Conservation (phyloP, 2,888 invertebrate genomes). For the Volucella inflata region DNA sequence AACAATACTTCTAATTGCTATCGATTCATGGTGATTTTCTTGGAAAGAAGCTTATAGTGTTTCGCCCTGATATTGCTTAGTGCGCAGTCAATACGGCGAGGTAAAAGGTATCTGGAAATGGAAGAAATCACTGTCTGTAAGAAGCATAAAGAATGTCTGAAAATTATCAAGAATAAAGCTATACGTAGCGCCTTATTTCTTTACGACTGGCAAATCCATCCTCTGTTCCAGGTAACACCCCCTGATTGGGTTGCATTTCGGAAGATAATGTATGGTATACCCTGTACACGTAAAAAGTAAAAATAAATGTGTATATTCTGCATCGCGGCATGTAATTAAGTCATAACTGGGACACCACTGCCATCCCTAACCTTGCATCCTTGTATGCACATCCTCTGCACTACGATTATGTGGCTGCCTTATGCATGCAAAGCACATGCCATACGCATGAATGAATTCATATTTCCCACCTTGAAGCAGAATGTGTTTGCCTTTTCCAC, state of each 20-base stretch:
- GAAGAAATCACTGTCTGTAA: too few relatives aligned
- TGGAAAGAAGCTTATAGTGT: too few relatives aligned
- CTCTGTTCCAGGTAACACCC: not conserved
- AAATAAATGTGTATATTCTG: slow-evolving; percentile 27
- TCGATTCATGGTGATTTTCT: too few relatives aligned
- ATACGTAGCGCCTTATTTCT: too few relatives aligned
- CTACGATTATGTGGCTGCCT: slow-evolving; percentile 10
- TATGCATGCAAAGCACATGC: slow-evolving; percentile 24
- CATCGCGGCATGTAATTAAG: slow-evolving; percentile 38
- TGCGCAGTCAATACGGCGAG: too few relatives aligned
- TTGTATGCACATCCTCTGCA: not conserved
- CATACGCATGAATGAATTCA: slow-evolving; percentile 43
- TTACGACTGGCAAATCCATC: not conserved
- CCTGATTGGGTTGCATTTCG: not conserved
- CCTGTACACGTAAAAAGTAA: slow-evolving; percentile 9
- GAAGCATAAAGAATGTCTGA: too few relatives aligned
- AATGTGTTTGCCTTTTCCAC: too few relatives aligned
- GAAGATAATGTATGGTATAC: not conserved
- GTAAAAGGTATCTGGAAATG: too few relatives aligned
- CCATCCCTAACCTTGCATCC: slow-evolving; percentile 4
- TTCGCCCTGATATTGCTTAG: too few relatives aligned
- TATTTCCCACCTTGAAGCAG: slow-evolving; percentile 12
- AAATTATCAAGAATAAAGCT: too few relatives aligned
- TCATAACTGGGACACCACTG: slow-evolving; percentile 51
- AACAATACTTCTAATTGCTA: too few relatives aligned